These are phyloP conservation scores for Okamejei kenojei DNA, from an alignment of 2,797 vertebrate genomes.

Conservation along the genomic window DNA sequence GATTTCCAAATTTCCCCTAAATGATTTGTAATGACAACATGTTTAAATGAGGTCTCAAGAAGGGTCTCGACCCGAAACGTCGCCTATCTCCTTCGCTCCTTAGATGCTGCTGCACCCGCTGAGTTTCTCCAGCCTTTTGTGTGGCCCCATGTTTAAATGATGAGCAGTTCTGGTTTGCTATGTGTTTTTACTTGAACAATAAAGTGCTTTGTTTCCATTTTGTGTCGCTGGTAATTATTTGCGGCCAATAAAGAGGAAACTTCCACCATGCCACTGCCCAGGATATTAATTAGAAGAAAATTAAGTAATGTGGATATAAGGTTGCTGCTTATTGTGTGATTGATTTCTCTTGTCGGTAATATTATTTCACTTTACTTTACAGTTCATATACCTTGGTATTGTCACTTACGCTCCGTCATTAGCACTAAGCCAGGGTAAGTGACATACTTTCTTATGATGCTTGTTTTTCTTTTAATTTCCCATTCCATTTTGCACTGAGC, in stretches of 20 bases:
- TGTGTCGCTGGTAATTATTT: background rate
- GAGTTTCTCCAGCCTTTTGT: too few relatives aligned
- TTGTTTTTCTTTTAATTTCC: background rate
- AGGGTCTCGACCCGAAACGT: too few relatives aligned
- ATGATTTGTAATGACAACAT: background rate
- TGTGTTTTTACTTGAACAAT: background rate
- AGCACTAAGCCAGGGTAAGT: conserved; percentile 32
- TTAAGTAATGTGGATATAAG: background rate
- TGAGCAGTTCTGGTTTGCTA: background rate
- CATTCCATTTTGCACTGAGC: background rate
- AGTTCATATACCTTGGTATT: conserved; percentile 24
- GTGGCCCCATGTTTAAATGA: too few relatives aligned
- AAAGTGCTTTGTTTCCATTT: background rate
- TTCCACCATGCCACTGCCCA: too few relatives aligned
- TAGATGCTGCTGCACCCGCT: too few relatives aligned
- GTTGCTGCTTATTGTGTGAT: background rate
- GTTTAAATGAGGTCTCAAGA: too few relatives aligned
- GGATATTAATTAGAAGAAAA: background rate
- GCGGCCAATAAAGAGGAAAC: background rate
- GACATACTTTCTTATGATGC: background rate
- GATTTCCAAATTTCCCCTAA: background rate
- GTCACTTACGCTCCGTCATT: conserved; percentile 30
- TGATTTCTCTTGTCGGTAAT: background rate
- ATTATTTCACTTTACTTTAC: background rate
- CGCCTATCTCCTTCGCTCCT: too few relatives aligned